Evolutionary conservation across 2,888 invertebrate species (phyloP), one percentile per base, ranked within the genome.

Genomic region (Metopia argyrocephala): DNA sequence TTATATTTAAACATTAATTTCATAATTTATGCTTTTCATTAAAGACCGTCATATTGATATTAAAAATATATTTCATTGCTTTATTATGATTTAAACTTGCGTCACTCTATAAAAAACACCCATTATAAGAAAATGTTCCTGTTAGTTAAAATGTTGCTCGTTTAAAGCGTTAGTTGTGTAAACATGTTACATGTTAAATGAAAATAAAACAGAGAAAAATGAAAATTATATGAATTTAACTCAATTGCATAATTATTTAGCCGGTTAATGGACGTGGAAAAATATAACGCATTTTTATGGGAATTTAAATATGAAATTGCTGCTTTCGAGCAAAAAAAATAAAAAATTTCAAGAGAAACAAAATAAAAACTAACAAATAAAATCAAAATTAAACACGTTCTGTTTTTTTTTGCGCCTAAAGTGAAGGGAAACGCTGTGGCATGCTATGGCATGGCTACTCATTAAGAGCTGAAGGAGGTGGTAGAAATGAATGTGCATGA

Each of bases 221-320:
- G 1, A 56, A 18, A 57, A 27, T 3, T 50, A 48, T 25, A 20
- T 68, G 56, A 71, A 65, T 64, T 50, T n/a, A 48, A 54, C 56
- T 61, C 31, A 65, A 65, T 48, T 28, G 18, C 52, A 18, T 21
- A 66, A 50, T 74, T 69, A 64, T 21, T 52, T 31, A 50, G 45
- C 4, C 28, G 28, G 27, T n/a, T 38, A 25, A 61, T 46, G 6
- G 3, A 23, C 54, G 46, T 48, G 23, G 31, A 25, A 21, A 54
- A 20, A 65, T 48, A 28, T 54, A 79, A 66, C 66, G 45, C 56
- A 23, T 68, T 76, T 71, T 62, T 71, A 79, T 76, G 71, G 62
- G 71, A 80, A 80, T 71, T 71, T 62, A 45, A 59, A 61, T n/a
- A 9, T 9, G 20, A 48, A 12, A 50, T n/a, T 45, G 15, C n/a